Evolutionary conservation across 2,113 vertebrate species (phyloP).

Genomic region (Salvator merianae): DNA sequence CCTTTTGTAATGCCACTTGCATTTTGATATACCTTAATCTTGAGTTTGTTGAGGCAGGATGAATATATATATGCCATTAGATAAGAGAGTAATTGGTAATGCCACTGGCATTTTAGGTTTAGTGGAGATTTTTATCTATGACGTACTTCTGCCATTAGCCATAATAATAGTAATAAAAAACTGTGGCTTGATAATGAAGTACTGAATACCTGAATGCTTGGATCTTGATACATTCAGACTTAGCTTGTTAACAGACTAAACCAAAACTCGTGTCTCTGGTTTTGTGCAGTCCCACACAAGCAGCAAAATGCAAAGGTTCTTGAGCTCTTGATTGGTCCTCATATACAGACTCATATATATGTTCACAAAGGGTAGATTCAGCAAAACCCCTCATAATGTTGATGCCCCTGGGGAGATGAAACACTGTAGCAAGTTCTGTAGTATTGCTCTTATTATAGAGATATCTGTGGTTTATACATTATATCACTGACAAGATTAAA

Average conservation of each 20-base stretch:
- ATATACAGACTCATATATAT: too few species aligned
- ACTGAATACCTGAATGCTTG: background rate
- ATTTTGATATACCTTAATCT: background rate
- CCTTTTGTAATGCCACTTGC: background rate
- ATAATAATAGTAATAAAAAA: background rate
- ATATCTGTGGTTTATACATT: too few species aligned
- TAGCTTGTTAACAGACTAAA: background rate
- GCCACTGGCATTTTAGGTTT: background rate
- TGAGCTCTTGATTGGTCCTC: background rate
- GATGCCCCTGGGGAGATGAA: too few species aligned
- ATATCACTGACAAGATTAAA: too few species aligned
- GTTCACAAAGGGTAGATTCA: too few species aligned
- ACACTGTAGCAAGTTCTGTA: too few species aligned
- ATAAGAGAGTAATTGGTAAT: background rate
- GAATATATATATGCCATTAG: background rate
- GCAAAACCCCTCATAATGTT: too few species aligned
- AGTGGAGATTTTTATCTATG: background rate
- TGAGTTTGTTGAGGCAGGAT: background rate
- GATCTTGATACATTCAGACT: background rate
- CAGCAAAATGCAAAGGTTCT: background rate
- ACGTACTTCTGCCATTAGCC: background rate
- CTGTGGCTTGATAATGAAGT: background rate
- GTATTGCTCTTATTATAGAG: too few species aligned
- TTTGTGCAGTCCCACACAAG: background rate
- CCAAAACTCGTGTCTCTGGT: background rate